These are phyloP conservation scores for Calcarius lapponicus DNA, from an alignment of 2,797 vertebrate species.

Conservation along the genomic window DNA sequence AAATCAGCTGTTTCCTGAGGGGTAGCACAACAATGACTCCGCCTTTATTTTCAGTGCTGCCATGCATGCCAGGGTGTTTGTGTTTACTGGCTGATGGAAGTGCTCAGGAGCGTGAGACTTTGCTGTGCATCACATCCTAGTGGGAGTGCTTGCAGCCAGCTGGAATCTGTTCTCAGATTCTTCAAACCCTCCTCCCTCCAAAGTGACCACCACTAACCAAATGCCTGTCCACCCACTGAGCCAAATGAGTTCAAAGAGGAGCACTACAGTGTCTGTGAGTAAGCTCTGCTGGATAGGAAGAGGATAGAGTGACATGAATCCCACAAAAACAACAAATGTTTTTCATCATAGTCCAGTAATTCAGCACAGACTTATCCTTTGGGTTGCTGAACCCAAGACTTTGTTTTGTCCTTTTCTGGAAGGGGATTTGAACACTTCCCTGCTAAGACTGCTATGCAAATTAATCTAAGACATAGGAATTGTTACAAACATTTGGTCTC, in stretches of 20 bases:
- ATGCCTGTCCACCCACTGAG: background rate
- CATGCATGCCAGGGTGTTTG: background rate
- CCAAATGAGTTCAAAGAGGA: constrained; percentile 26
- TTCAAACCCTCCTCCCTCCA: background rate
- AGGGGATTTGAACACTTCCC: background rate
- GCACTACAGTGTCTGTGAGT: background rate
- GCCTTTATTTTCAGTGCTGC: background rate
- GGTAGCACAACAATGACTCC: background rate
- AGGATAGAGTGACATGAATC: background rate
- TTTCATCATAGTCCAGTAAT: constrained; percentile 39
- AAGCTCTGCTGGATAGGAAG: background rate
- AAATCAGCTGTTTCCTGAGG: background rate
- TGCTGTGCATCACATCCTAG: background rate
- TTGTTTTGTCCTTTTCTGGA: constrained; percentile 20
- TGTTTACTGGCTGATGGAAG: background rate
- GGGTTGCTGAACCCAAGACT: background rate
- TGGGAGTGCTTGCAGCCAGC: background rate
- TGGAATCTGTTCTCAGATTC: background rate
- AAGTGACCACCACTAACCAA: constrained; percentile 2
- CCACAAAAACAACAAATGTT: constrained; percentile 26
- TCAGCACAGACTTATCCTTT: constrained; percentile 12
- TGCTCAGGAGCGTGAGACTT: background rate
- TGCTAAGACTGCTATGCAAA: background rate
- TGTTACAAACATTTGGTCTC: background rate
- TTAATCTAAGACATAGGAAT: background rate